Evolutionary conservation across 2,888 invertebrate species (phyloP), one percentile per base, ranked within the genome.

Genomic region (Troides helena): DNA sequence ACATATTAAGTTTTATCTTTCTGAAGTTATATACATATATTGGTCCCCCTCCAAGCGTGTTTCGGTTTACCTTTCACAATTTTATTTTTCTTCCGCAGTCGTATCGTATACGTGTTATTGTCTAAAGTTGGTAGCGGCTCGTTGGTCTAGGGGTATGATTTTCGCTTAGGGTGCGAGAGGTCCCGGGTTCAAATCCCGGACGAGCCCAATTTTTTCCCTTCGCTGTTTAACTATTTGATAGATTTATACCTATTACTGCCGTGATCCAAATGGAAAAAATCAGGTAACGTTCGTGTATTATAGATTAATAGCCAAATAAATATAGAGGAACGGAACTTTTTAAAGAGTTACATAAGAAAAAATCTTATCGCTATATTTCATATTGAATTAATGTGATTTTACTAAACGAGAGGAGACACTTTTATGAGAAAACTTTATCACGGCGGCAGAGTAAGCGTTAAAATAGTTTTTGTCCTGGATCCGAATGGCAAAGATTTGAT

Each of bases 121-220:
- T 14, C 18, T 14, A 0, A 1, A 14, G 50, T 50, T 50, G 18
- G 14, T 50, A 50, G 50, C 0, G 92, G 92, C 92, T 92, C 92
- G 92, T 93, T 93, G 93, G 93, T 93, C 92, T 93, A 93, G 92
- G 91, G 92, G 93, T 93, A 93, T 93, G 92, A 93, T 93, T 93
- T 88, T 92, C 93, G 92, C 92, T 93, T 93, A 88, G 92, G 93
- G 92, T 93, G 92, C 92, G 92, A 93, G 92, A 92, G 93, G 93
- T 93, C 92, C 92, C 92, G 92, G 92, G 93, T 93, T 93, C 93
- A 93, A 93, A 92, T 93, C 93, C 93, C 92, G 92, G 92, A 92
- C 92, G 92, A 92, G 92, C 92, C 93, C 92, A 80, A 43, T 58
- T 17, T 64, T 70, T 70, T 36, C 14, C 14, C 2, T 46, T 46